These are phyloP conservation scores for Emydocephalus ijimae DNA, from an alignment of 2,113 vertebrate species.

Conservation along the genomic window DNA sequence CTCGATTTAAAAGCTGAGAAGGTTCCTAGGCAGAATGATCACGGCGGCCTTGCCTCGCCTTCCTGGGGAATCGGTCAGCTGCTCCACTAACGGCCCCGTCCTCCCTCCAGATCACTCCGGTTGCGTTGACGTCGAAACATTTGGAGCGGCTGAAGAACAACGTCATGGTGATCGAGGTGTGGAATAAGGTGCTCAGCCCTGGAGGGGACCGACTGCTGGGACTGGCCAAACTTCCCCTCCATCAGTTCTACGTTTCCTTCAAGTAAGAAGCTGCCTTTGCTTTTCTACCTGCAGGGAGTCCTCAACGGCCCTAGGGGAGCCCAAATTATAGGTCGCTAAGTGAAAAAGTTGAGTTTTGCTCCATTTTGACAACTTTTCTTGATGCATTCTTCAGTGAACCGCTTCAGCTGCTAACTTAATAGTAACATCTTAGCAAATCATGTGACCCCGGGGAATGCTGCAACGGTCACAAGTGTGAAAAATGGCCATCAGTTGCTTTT, in stretches of 20 bases:
- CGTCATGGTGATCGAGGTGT: constrained; percentile 90
- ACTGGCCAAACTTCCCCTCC: constrained; percentile 90
- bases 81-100: background rate
- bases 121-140: constrained; percentile 76
- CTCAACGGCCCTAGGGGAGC: too few relatives aligned
- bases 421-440: too few relatives aligned
- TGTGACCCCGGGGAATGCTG: too few relatives aligned
- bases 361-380: too few relatives aligned
- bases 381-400: too few relatives aligned
- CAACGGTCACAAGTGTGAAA: too few relatives aligned
- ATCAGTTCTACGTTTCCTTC: constrained; percentile 97
- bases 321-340: too few relatives aligned
- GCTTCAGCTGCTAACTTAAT: too few relatives aligned
- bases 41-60: background rate
- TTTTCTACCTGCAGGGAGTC: too few relatives aligned
- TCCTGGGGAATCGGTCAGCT: background rate
- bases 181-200: constrained; percentile 79
- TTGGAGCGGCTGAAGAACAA: constrained; percentile 93
- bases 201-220: constrained; percentile 82
- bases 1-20: background rate
- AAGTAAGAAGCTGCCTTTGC: constrained; percentile 69
- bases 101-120: constrained; percentile 80
- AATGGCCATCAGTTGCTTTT: too few relatives aligned
- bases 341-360: too few relatives aligned
- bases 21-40: background rate